A percentile compares a stretch with the other conserved stretches of the same genome.
Evolutionary conservation across 2,113 vertebrate genomes (phyloP).

Genomic region (Gallinago paraguaiae): DNA sequence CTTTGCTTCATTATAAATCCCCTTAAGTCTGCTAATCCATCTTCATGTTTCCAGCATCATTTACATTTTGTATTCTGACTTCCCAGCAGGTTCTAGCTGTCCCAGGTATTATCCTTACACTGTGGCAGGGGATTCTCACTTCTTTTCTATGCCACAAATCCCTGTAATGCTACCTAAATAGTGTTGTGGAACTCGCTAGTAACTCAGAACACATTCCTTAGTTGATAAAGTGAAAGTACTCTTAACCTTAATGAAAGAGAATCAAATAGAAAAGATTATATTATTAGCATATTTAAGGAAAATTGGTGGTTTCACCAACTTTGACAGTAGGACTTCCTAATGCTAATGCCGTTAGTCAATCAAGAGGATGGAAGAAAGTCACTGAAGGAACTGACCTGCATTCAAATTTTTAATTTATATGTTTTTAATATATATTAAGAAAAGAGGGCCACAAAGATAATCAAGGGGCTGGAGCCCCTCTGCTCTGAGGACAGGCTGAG

Average conservation of each 20-base stretch:
- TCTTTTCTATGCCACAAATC: neutral
- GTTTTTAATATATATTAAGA: neutral
- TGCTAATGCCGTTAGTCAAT: neutral
- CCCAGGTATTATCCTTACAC: constrained; percentile 17
- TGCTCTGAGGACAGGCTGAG: rapidly evolving
- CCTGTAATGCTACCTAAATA: neutral
- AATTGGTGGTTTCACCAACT: neutral
- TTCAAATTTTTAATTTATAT: neutral
- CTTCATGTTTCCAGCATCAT: constrained; percentile 41
- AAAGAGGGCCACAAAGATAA: neutral
- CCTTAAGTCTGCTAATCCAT: constrained; percentile 55
- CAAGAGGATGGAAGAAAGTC: neutral
- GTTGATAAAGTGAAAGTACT: neutral
- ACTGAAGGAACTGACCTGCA: neutral
- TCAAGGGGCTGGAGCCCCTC: neutral
- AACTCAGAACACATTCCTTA: neutral
- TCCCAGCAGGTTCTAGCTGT: constrained; percentile 40
- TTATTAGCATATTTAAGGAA: neutral
- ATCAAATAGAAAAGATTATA: neutral
- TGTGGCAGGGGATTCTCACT: neutral
- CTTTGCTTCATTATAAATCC: constrained; percentile 66
- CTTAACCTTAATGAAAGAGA: neutral
- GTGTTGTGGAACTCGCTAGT: neutral
- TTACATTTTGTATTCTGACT: constrained; percentile 60
- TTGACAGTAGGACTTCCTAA: neutral